Base-by-base conservation (phyloP, 1,140 invertebrate species). In the Dufourea novaeangliae region DNA sequence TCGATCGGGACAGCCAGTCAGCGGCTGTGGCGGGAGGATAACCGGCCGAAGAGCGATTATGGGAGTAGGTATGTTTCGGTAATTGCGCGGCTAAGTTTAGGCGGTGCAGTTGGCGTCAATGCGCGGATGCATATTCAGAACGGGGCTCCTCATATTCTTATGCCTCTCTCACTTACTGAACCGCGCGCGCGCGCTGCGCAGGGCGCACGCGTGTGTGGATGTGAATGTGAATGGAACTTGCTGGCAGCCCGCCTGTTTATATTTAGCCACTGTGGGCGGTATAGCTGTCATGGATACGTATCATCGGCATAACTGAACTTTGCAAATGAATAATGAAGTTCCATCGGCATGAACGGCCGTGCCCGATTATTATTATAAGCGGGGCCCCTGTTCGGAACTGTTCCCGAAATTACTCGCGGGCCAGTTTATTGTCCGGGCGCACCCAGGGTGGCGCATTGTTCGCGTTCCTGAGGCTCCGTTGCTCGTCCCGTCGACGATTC, bases 231-330 rank as follows among this genome's bases (percentile, higher is more conserved):
- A 92, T 92, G 91, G 90, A 92, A 92, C 88, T 89, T 83, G 89
- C 86, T 92, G 92, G 92, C 90, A 92, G 88, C 89, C 88, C 88
- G 91, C 92, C 91, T 92, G 89, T 90, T 91, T 92, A 92, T 92
- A 92, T 92, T 92, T 92, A 92, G 91, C 91, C 86, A 88, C 90
- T 88, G 91, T 92, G 91, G 91, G 91, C 91, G 91, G 91, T 92
- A 91, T 91, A 89, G 88, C 91, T 92, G 91, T 92, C 91, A 92
- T 86, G 90, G 91, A 92, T 92, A 92, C 91, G 90, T 92, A 92
- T 92, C 91, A 92, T 92, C 91, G 89, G 90, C 90, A 92, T 92
- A 92, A 92, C 91, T 91, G 90, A 91, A 86, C 88, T 88, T 87
- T 84, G 85, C 87, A 83, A 86, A 92, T 92, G 91, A 92, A 92